Evolutionary conservation across 1,140 invertebrate genomes (phyloP).

Genomic region (Artemia franciscana): DNA sequence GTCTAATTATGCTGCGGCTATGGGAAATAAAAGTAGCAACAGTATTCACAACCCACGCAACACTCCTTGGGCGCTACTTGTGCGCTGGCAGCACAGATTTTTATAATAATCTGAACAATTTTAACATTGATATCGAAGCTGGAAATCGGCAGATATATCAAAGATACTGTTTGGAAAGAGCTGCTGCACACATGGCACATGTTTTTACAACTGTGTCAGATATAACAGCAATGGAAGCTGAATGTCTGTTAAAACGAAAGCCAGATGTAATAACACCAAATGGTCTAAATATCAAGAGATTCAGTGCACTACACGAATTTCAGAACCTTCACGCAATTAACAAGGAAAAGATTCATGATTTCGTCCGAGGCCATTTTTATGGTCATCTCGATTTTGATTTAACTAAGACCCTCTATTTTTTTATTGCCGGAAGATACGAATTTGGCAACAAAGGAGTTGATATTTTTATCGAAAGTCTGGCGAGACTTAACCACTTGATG

Average conservation of each 20-base stretch:
- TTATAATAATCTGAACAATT: conserved; percentile 92
- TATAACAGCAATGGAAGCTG: conserved; percentile 81
- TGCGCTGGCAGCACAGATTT: conserved; percentile 96
- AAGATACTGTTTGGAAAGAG: conserved; percentile 92
- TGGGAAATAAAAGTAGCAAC: conserved; percentile 80
- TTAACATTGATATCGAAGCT: conserved; percentile 90
- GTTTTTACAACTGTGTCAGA: conserved; percentile 97
- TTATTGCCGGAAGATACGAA: conserved; percentile 96
- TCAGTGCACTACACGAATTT: conserved; percentile 95
- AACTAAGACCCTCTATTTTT: conserved; percentile 96
- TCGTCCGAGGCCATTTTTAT: conserved; percentile 93
- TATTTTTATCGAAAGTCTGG: conserved; percentile 91
- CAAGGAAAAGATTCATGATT: conserved; percentile 97
- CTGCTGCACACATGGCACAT: conserved; percentile 72
- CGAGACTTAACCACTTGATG: conserved; percentile 83
- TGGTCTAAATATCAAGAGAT: conserved; percentile 95
- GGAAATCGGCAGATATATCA: conserved; percentile 98
- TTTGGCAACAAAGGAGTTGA: conserved; percentile 98
- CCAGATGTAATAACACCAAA: conserved; percentile 96
- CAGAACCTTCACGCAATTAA: conserved; percentile 92
- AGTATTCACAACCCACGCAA: conserved; percentile 97
- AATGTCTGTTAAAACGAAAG: conserved; percentile 83
- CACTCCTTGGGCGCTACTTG: conserved; percentile 81
- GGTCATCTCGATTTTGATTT: conserved; percentile 97
- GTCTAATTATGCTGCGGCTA: conserved; percentile 60